A percentile compares a stretch with the other conserved stretches of the same genome.
Conservation (phyloP, 53 echinoderm and acorn worm genomes). For the Paelopatides confundens region DNA sequence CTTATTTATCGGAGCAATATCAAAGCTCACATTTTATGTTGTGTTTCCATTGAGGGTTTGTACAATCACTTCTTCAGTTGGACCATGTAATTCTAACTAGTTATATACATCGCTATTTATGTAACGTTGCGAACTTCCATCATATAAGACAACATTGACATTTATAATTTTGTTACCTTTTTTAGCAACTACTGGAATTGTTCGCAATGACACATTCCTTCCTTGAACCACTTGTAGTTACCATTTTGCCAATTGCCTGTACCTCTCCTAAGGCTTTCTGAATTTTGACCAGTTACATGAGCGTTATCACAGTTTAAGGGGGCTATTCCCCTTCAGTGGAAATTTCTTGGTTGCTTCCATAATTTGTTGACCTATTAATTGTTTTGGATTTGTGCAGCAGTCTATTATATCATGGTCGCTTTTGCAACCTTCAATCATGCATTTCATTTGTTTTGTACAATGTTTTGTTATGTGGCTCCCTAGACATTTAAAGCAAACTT, state of each 20-base stretch:
- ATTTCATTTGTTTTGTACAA: constrained; percentile 40
- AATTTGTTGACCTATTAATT: not conserved
- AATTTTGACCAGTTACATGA: too few relatives aligned
- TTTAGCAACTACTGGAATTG: constrained; percentile 20
- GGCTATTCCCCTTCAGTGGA: not conserved
- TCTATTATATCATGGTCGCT: constrained; percentile 60
- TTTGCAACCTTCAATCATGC: not conserved
- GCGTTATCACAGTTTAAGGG: not conserved
- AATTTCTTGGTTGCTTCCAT: too few relatives aligned
- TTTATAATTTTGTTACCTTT: constrained; percentile 14
- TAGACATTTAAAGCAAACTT: constrained; percentile 13
- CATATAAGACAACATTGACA: not conserved
- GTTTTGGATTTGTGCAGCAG: constrained; percentile 28
- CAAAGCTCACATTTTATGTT: constrained; percentile 25
- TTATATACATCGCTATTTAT: too few relatives aligned
- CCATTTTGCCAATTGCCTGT: not conserved
- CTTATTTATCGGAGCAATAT: not conserved
- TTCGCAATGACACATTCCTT: constrained; percentile 1
- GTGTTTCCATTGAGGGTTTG: not conserved
- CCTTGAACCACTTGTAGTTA: constrained; percentile 20
- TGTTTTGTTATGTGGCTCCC: constrained; percentile 39
- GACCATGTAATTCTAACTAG: not conserved
- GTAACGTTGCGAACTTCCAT: constrained; percentile 27
- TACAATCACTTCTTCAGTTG: constrained; percentile 5
- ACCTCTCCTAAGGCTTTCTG: not conserved